Evolutionary conservation across 1,140 invertebrate species (phyloP).

Genomic region (Mercenaria mercenaria): DNA sequence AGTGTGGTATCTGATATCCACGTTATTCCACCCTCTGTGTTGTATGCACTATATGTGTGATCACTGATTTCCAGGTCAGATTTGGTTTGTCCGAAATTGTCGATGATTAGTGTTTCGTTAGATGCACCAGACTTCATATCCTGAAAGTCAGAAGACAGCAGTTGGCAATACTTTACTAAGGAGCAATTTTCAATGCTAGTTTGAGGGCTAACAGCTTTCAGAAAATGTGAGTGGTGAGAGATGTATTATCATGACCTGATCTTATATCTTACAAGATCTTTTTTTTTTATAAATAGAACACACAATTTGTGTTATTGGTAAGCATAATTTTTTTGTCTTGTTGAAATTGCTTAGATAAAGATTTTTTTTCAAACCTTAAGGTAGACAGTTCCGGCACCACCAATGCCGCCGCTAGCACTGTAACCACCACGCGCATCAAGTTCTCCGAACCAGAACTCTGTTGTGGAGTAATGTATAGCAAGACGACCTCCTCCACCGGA

Average conservation of each 20-base stretch:
- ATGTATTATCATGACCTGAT: too few relatives aligned
- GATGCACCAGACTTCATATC: constrained; percentile 69
- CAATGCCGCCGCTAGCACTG: constrained; percentile 48
- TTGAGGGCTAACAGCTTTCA: too few relatives aligned
- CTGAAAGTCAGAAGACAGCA: constrained; percentile 63
- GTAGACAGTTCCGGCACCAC: constrained; percentile 78
- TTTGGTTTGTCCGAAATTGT: constrained; percentile 69
- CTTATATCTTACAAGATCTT: too few relatives aligned
- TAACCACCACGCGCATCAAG: constrained; percentile 72
- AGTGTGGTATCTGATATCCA: constrained; percentile 62
- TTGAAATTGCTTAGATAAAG: too few relatives aligned
- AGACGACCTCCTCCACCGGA: constrained; percentile 77
- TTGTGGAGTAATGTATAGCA: constrained; percentile 72
- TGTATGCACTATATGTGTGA: constrained; percentile 42
- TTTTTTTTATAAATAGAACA: too few relatives aligned
- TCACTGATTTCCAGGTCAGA: constrained; percentile 32
- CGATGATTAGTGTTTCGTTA: constrained; percentile 78
- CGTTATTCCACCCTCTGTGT: constrained; percentile 68
- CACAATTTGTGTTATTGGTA: too few relatives aligned
- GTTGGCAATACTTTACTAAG: too few relatives aligned
- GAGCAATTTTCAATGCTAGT: too few relatives aligned
- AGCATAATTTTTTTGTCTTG: too few relatives aligned
- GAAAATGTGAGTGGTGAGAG: too few relatives aligned
- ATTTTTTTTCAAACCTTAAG: constrained; percentile 71
- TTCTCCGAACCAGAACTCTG: constrained; percentile 73